A percentile compares a stretch with the other conserved stretches of the same genome.
Evolutionary conservation across 2,113 vertebrate species (phyloP).

Genomic region (Setophaga coronata): DNA sequence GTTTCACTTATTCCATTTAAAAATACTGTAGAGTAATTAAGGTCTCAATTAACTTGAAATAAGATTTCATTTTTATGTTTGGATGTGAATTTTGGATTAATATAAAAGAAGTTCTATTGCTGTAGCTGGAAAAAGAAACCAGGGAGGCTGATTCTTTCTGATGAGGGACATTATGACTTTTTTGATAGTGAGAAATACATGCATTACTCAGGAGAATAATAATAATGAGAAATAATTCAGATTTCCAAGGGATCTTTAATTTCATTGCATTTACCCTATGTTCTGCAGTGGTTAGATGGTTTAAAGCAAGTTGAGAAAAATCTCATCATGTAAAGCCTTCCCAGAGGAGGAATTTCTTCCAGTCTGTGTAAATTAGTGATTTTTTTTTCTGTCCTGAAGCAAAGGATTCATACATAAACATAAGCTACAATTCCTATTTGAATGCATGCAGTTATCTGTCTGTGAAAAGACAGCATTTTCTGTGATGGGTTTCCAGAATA

Average conservation of each 20-base stretch:
- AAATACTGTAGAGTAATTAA: background rate
- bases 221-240: background rate
- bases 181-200: background rate
- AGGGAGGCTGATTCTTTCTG: background rate
- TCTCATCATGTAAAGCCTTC: background rate
- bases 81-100: background rate
- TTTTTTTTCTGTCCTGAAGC: background rate
- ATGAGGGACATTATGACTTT: background rate
- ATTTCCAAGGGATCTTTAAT: background rate
- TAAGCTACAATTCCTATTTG: background rate
- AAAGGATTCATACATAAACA: background rate
- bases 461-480: background rate
- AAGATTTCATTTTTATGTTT: background rate
- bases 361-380: background rate
- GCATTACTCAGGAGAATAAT: background rate
- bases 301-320: background rate
- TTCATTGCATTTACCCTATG: background rate
- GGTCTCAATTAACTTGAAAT: background rate
- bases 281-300: background rate
- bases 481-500: background rate
- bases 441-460: background rate
- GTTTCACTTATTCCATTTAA: background rate
- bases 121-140: background rate
- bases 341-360: background rate
- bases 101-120: background rate